Conservation (phyloP, 1,140 invertebrate genomes). For the Apis cerana region DNA sequence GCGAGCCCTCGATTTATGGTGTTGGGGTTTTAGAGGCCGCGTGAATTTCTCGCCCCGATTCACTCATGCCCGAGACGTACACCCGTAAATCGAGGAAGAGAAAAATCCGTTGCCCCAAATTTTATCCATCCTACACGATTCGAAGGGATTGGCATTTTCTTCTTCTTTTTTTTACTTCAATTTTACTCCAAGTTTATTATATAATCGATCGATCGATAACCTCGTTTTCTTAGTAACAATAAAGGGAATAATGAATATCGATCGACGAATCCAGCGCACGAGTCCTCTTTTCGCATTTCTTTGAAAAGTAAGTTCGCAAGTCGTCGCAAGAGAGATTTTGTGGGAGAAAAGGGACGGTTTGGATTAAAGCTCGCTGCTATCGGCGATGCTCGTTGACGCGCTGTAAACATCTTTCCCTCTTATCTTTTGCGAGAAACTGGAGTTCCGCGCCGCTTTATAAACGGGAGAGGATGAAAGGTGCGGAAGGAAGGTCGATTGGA, state of each 20-base stretch:
- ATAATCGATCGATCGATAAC: no score
- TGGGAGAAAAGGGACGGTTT: conserved; percentile 39
- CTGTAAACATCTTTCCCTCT: conserved; percentile 69
- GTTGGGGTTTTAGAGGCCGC: conserved; percentile 58
- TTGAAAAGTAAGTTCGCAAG: background rate
- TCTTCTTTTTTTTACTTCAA: no score
- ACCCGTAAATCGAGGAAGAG: conserved; percentile 48
- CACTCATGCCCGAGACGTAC: conserved; percentile 1
- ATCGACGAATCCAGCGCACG: background rate
- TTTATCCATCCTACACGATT: background rate
- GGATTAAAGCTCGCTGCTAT: conserved; percentile 70
- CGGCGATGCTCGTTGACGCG: conserved; percentile 61
- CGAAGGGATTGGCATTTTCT: no score
- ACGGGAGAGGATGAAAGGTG: conserved; percentile 26
- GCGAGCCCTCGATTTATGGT: conserved; percentile 69
- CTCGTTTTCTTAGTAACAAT: no score
- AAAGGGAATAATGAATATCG: no score
- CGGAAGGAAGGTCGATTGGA: conserved; percentile 3
- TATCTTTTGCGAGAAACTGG: conserved; percentile 68
- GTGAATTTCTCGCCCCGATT: conserved; percentile 59
- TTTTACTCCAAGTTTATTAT: no score
- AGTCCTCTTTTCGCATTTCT: background rate
- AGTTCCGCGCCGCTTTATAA: conserved; percentile 50
- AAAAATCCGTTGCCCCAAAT: background rate
- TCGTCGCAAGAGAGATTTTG: background rate